Base-by-base conservation (phyloP, 2,888 invertebrate genomes). In the Nycteola revayana region DNA sequence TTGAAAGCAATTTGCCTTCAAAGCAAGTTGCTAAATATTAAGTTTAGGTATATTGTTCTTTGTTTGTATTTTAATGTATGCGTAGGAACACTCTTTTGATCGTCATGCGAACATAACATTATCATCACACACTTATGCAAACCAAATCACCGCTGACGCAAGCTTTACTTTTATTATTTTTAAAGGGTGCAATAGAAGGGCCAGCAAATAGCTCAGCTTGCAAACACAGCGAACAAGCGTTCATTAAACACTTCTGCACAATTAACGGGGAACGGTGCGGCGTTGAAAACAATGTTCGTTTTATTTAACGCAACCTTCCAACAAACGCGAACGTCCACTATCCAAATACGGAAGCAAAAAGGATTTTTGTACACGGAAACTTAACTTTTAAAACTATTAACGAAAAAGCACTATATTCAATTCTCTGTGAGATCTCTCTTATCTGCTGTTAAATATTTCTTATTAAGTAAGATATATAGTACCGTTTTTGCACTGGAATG, bases 221-320 rank as follows among this genome's bases (percentile, higher is more conserved):
- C 67, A 75, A 72, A 73, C 64, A 68, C 42, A 34, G 55, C 39
- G 67, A 73, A 74, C 73, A 73, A 72, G 67, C 71, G 66, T 74
- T 78, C 74, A 75, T 78, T 80, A 76, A 77, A 75, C 74, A 75
- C 77, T 78, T 77, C 65, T 72, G 69, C 64, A 64, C 77, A 76
- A 79, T 79, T 76, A 74, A 65, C 65, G 60, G 59, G 58, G 49
- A 66, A 56, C 64, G 52, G 62, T 50, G 53, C 50, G 60, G 45
- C 58, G 66, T 54, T 66, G 61, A 60, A 66, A 72, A 73, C 73
- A 77, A 66, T 69, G 66, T 60, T 54, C 66, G 66, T 66, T 74
- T 75, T 69, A 71, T 72, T 68, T 61, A 63, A 59, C 59, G 32
- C 54, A 43, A 49, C 66, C 57, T 44, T 40, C 55, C 40, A 41